A percentile compares a stretch with the other conserved stretches of the same genome.
phyloP scores from a whole-genome alignment of 2,113 vertebrate genomes.

The Rhinolophus sinicus region DNA sequence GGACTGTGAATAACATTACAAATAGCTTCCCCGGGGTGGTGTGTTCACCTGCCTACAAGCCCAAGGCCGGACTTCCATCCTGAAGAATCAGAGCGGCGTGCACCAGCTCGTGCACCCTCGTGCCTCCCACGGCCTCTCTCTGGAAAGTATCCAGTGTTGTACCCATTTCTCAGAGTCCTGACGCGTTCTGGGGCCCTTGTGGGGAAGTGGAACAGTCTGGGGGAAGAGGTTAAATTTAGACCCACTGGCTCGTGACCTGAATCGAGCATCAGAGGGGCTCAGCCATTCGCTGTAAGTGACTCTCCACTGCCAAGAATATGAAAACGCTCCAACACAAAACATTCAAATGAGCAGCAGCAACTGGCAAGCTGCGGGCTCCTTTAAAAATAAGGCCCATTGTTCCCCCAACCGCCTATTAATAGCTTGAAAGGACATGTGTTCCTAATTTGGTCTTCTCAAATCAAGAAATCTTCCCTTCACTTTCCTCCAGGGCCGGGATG shows the following conservation, averaged over 20 bases:
- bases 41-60: constrained; percentile 66
- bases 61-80: neutral
- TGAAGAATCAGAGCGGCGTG: constrained; percentile 15
- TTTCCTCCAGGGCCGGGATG: neutral
- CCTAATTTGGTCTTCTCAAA: constrained; percentile 61
- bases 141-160: neutral
- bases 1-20: constrained; percentile 55
- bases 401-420: constrained; percentile 14
- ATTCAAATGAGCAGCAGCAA: neutral
- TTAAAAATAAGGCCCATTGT: constrained; percentile 55
- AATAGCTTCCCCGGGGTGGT: neutral
- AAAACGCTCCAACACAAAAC: neutral
- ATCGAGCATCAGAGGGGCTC: rapidly evolving
- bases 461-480: constrained; percentile 50
- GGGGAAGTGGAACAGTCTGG: rapidly evolving
- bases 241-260: neutral
- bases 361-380: neutral
- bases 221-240: neutral
- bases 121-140: neutral
- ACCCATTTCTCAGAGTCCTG: neutral
- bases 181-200: neutral
- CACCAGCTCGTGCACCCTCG: neutral
- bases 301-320: neutral
- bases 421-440: constrained; percentile 66
- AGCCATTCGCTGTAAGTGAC: neutral